Evolutionary conservation across 2,888 invertebrate species (phyloP), one percentile per base, ranked within the genome.

Genomic region (Branchellion lobata): DNA sequence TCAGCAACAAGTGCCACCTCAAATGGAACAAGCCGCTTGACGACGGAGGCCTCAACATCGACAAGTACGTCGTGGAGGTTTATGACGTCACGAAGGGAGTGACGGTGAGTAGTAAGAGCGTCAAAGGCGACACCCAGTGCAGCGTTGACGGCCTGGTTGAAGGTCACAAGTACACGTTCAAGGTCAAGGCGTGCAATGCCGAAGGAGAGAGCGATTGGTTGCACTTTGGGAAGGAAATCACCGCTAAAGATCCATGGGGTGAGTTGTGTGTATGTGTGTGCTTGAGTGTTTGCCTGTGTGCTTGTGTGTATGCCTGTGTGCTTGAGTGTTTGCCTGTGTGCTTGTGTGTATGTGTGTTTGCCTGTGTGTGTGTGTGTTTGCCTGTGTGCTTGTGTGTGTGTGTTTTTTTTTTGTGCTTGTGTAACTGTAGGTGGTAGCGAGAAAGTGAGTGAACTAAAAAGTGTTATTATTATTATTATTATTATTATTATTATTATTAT

Each of bases 191-290:
- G 14, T 27, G 47, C n/a, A 80, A 80, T 40, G 21, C 78, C 14
- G 80, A 72, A 34, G 80, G 80, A 24, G 61, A 79, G 27, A 80
- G 80, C 33, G 78, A 72, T 27, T 72, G 79, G 61, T 36, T 80
- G 34, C 24, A 14, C 31, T 33, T 65, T 29, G 53, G 65, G 8
- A 2, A 71, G 27, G 80, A 79, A 18, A 40, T 65, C 11, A 8
- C 79, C 40, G 80, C 80, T 33, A 80, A 75, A 61, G 80, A 80
- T 80, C 80, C 80, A 0, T 80, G 80, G 80, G 80, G 80, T 80
- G 24, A 14, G 69, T n/a, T n/a, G n/a, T n/a, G n/a, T n/a, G n/a
- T n/a, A n/a, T n/a, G n/a, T n/a, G n/a, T n/a, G n/a, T n/a, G n/a
- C n/a, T n/a, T n/a, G n/a, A n/a, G n/a, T n/a, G n/a, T n/a, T n/a